Conservation (phyloP, 2,797 vertebrate genomes). For the Antrozous pallidus region DNA sequence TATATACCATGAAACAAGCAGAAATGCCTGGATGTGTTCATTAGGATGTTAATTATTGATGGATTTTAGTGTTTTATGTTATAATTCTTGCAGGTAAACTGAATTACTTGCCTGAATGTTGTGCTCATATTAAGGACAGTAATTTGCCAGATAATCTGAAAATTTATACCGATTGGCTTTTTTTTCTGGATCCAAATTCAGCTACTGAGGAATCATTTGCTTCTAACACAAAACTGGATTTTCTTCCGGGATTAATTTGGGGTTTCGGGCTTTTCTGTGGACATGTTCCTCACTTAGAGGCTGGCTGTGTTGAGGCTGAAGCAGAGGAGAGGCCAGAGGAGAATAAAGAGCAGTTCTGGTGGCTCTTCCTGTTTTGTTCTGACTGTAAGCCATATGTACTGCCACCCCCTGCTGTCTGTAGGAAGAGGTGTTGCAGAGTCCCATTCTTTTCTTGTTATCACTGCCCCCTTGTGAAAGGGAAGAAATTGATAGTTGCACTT, state of each 20-base stretch:
- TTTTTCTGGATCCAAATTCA: constrained; percentile 24
- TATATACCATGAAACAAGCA: constrained; percentile 39
- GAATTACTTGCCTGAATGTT: constrained; percentile 48
- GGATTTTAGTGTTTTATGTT: constrained; percentile 35
- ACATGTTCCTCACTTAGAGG: constrained; percentile 31
- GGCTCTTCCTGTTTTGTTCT: constrained; percentile 77
- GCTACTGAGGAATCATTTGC: constrained; percentile 33
- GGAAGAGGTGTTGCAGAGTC: constrained; percentile 69
- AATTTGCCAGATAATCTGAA: constrained; percentile 61
- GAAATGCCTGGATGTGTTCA: constrained; percentile 30
- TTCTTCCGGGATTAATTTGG: constrained; percentile 45
- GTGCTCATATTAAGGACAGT: constrained; percentile 19
- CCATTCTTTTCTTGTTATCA: constrained; percentile 74
- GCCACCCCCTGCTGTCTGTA: constrained; percentile 77
- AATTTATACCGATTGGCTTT: constrained; percentile 59
- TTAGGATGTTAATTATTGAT: constrained; percentile 47
- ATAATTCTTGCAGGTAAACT: constrained; percentile 39
- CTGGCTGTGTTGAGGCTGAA: constrained; percentile 7
- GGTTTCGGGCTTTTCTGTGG: constrained; percentile 47
- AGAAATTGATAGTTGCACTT: constrained; percentile 70
- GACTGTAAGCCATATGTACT: constrained; percentile 70
- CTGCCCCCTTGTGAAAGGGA: constrained; percentile 79
- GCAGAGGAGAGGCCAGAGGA: constrained; percentile 52
- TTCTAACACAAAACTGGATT: constrained; percentile 48
- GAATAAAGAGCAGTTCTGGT: constrained; percentile 75